phyloP scores from a whole-genome alignment of 2,888 invertebrate species.

The Anthoptus insignis region DNA sequence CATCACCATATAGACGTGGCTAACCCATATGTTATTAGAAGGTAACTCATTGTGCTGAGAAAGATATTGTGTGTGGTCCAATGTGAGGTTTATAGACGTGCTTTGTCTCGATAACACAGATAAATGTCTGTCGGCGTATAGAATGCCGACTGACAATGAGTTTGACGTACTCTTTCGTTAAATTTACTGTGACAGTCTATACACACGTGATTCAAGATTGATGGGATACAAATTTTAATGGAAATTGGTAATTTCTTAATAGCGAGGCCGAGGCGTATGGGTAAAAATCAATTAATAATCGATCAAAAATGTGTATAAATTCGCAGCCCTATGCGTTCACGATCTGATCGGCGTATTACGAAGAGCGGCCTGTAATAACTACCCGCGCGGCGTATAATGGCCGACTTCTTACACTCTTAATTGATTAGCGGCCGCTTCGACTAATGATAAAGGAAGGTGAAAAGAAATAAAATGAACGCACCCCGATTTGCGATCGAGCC shows the following conservation, averaged over 20 bases:
- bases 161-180: constrained; percentile 77
- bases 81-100: constrained; percentile 81
- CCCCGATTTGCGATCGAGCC: constrained; percentile 79
- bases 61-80: constrained; percentile 86
- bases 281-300: constrained; percentile 68
- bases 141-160: constrained; percentile 79
- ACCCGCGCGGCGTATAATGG: constrained; percentile 84
- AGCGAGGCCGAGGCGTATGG: constrained; percentile 18
- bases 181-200: constrained; percentile 73
- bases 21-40: constrained; percentile 80
- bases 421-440: constrained; percentile 86
- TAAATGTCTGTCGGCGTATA: constrained; percentile 82
- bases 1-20: constrained; percentile 70
- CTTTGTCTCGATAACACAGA: constrained; percentile 86
- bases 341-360: constrained; percentile 84
- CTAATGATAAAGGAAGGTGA: constrained; percentile 87
- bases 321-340: constrained; percentile 84
- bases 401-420: constrained; percentile 87
- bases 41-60: constrained; percentile 74
- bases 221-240: constrained; percentile 29
- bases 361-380: constrained; percentile 82
- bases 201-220: constrained; percentile 48
- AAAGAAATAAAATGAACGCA: constrained; percentile 83
- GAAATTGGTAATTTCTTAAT: constrained; percentile 34
- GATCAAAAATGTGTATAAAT: constrained; percentile 79